These are phyloP conservation scores for Passer domesticus DNA, from an alignment of 2,113 vertebrate species.

Conservation along the genomic window DNA sequence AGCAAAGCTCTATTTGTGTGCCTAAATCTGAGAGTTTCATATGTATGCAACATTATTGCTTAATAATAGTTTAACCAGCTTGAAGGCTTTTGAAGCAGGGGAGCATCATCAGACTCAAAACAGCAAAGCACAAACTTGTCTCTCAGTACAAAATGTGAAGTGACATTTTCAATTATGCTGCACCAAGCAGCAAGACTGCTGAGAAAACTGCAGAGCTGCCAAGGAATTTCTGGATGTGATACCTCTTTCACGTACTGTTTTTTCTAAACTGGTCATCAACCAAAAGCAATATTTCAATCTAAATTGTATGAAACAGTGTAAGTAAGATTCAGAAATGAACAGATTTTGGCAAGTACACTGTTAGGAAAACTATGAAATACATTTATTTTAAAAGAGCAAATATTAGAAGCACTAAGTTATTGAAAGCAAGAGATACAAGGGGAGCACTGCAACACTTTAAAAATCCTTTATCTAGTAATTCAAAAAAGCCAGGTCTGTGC, in stretches of 20 bases:
- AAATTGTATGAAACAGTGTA: neutral
- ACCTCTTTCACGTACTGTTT: neutral
- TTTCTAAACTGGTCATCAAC: neutral
- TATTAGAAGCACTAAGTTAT: neutral
- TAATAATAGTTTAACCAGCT: neutral
- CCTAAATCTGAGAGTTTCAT: neutral
- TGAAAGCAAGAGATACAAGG: neutral
- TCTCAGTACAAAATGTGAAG: neutral
- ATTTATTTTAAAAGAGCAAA: neutral
- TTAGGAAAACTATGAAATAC: neutral
- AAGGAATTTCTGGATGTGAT: constrained; percentile 34
- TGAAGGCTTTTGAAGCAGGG: neutral
- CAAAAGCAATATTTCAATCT: neutral
- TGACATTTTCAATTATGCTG: constrained; percentile 15
- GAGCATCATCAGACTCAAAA: neutral
- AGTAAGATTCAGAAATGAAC: neutral
- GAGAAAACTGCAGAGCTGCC: constrained; percentile 15
- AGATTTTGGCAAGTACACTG: neutral
- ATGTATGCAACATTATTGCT: neutral
- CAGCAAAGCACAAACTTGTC: neutral
- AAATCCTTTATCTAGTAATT: neutral
- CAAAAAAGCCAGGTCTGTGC: neutral
- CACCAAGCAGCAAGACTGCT: neutral
- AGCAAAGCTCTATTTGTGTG: neutral
- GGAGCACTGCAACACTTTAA: neutral